phyloP scores from a whole-genome alignment of 2,797 vertebrate species.

The Parauchenoglanis ngamensis region DNA sequence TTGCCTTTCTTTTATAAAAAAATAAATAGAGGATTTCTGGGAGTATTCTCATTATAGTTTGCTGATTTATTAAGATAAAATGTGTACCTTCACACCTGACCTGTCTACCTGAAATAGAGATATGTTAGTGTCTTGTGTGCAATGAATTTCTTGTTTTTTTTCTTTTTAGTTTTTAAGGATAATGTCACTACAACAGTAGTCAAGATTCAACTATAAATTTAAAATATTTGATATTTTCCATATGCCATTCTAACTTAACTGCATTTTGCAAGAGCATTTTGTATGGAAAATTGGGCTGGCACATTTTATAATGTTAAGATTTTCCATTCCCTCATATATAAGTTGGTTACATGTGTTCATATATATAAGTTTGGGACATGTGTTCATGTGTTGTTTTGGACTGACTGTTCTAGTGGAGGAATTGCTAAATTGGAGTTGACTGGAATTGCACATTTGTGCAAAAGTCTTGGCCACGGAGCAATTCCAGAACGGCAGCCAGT shows the following conservation, averaged over 20 bases:
- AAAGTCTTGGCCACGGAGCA: neutral
- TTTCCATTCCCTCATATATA: neutral
- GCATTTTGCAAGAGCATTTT: neutral
- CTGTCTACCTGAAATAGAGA: neutral
- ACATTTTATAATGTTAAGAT: neutral
- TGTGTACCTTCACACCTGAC: neutral
- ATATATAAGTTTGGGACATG: neutral
- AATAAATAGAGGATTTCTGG: conserved; percentile 24
- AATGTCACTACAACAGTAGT: neutral
- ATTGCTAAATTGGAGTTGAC: neutral
- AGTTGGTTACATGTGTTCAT: neutral
- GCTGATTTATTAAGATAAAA: neutral
- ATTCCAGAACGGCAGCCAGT: conserved; percentile 6
- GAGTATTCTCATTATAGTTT: neutral
- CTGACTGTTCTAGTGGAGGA: conserved; percentile 1
- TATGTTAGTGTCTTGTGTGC: conserved; percentile 4
- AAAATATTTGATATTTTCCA: neutral
- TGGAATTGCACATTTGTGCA: conserved; percentile 8
- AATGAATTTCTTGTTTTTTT: neutral
- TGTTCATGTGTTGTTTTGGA: conserved; percentile 16
- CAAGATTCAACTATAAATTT: neutral
- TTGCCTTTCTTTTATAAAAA: conserved; percentile 33
- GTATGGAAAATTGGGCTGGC: conserved; percentile 3
- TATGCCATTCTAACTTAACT: neutral
- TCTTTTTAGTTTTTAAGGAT: neutral